Conservation (phyloP, 2,797 vertebrate genomes). For the Mareca penelope region DNA sequence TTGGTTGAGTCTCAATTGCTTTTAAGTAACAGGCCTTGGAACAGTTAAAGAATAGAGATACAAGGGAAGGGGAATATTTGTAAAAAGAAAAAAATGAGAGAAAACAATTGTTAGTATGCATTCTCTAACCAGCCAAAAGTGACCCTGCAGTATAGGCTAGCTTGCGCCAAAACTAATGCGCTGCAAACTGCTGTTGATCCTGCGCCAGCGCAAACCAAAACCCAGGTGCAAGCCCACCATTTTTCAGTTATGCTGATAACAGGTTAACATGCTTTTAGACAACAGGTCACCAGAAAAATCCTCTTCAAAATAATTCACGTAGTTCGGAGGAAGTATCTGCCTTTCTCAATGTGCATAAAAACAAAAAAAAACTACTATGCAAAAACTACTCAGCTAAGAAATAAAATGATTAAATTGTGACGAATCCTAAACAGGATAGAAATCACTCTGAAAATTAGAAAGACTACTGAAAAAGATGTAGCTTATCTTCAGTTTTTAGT, state of each 20-base stretch:
- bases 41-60: conserved; percentile 83
- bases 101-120: conserved; percentile 88
- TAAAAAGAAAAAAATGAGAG: conserved; percentile 82
- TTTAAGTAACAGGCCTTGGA: conserved; percentile 99
- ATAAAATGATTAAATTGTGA: not conserved
- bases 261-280: not conserved
- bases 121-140: conserved; percentile 95
- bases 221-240: conserved; percentile 90
- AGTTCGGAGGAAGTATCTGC: not conserved
- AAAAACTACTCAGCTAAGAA: not conserved
- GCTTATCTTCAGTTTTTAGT: not conserved
- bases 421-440: fast-evolving
- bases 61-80: conserved; percentile 80
- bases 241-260: conserved; percentile 86
- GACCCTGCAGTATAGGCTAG: conserved; percentile 99
- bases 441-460: fast-evolving
- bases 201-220: conserved; percentile 98
- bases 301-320: not conserved
- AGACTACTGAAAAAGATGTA: not conserved
- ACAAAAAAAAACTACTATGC: fast-evolving
- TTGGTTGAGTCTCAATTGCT: conserved; percentile 99
- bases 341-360: fast-evolving
- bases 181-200: conserved; percentile 96
- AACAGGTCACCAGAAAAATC: not conserved
- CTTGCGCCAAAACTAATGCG: conserved; percentile 93